Percentiles rank a stretch among this genome's conserved stretches.
These are phyloP conservation scores for Thumatha senex DNA, from an alignment of 2,888 invertebrate species.

Conservation along the genomic window DNA sequence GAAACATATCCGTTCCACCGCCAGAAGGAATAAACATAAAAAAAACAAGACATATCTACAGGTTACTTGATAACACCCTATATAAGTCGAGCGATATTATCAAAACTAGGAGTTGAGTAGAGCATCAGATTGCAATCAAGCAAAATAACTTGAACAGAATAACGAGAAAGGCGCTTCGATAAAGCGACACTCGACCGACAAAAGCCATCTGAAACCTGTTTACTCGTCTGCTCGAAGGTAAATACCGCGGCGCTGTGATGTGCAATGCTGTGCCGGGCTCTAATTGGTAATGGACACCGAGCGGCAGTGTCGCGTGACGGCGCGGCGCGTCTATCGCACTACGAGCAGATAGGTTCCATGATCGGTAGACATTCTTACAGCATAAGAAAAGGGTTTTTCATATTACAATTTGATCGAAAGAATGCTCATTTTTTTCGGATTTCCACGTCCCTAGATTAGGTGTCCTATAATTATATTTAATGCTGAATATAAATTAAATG, in stretches of 20 bases:
- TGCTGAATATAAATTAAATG: too few relatives aligned
- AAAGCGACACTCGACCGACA: background rate
- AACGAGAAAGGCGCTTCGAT: background rate
- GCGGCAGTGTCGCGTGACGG: constrained; percentile 28
- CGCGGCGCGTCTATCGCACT: constrained; percentile 5
- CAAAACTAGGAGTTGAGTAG: too few relatives aligned
- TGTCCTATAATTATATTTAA: too few relatives aligned
- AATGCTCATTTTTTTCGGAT: too few relatives aligned
- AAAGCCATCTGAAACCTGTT: constrained; percentile 6
- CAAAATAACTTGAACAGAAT: background rate
- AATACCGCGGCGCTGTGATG: background rate
- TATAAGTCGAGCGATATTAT: too few relatives aligned
- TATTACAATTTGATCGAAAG: background rate
- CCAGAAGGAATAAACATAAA: too few relatives aligned
- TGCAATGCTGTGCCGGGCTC: constrained; percentile 8
- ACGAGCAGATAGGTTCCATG: background rate
- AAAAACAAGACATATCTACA: too few relatives aligned
- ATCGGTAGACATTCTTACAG: background rate
- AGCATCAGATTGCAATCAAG: background rate
- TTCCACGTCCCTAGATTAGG: too few relatives aligned
- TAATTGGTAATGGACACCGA: constrained; percentile 51
- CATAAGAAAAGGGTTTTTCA: background rate
- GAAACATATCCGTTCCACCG: too few relatives aligned
- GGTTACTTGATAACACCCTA: too few relatives aligned
- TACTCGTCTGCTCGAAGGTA: background rate